Evolutionary conservation across 2,888 invertebrate species (phyloP).

Genomic region (Hyppa rectilinea): DNA sequence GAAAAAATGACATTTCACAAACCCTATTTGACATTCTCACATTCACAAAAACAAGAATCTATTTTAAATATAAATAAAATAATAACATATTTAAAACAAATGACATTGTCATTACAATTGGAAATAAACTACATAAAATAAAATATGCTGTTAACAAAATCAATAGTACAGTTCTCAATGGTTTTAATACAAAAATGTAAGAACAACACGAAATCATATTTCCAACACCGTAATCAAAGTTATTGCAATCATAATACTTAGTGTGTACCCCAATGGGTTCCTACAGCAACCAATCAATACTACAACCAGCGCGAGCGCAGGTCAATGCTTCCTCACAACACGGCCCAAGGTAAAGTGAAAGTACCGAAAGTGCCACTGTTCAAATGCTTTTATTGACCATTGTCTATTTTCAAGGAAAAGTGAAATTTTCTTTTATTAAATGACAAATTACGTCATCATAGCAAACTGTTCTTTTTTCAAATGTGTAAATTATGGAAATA

Average conservation of each 20-base stretch:
- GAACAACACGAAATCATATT: conserved; percentile 12
- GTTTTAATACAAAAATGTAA: conserved; percentile 6
- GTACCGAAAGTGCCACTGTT: conserved; percentile 80
- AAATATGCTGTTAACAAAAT: too few relatives aligned
- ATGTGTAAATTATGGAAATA: conserved; percentile 4
- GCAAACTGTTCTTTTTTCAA: conserved; percentile 7
- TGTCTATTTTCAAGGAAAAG: conserved; percentile 59
- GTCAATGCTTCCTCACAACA: conserved; percentile 79
- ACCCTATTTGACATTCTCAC: too few relatives aligned
- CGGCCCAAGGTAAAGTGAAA: conserved; percentile 83
- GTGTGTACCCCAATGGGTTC: conserved; percentile 23
- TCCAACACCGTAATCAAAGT: neutral
- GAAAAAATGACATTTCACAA: too few relatives aligned
- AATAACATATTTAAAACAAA: too few relatives aligned
- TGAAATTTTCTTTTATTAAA: conserved; percentile 35
- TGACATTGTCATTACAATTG: too few relatives aligned
- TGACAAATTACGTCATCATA: conserved; percentile 23
- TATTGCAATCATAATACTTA: conserved; percentile 15
- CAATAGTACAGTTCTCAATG: neutral
- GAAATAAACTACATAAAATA: too few relatives aligned
- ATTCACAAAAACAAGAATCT: too few relatives aligned
- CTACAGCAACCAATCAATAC: conserved; percentile 56
- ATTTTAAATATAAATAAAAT: too few relatives aligned
- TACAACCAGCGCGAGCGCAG: conserved; percentile 41
- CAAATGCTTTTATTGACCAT: conserved; percentile 67